Percentiles rank a stretch among this genome's conserved stretches.
Conservation (phyloP, 2,113 vertebrate genomes). For the Marmota monax region DNA sequence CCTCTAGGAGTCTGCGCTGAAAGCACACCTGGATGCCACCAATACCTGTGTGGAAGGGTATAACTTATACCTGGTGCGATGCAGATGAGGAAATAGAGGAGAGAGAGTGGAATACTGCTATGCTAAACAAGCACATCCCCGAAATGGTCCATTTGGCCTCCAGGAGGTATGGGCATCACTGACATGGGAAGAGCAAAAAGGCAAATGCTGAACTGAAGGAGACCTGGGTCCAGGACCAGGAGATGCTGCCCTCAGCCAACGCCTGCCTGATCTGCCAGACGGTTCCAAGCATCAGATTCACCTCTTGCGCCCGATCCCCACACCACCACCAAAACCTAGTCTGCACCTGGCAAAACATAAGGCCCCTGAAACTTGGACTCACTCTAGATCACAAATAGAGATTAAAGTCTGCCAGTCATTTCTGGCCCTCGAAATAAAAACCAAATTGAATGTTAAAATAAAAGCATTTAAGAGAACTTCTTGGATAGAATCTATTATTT, state of each 20-base stretch:
- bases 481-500: background rate
- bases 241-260: background rate
- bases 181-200: background rate
- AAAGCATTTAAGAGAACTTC: background rate
- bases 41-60: background rate
- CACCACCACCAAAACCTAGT: background rate
- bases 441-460: background rate
- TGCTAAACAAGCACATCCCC: background rate
- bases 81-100: background rate
- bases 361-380: background rate
- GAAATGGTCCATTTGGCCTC: background rate
- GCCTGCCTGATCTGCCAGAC: background rate
- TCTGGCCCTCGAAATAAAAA: background rate
- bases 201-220: background rate
- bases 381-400: background rate
- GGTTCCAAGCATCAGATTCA: background rate
- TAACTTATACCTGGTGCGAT: background rate
- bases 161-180: background rate
- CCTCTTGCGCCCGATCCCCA: background rate
- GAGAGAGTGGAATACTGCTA: background rate
- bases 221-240: background rate
- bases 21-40: background rate
- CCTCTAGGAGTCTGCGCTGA: background rate
- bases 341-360: background rate
- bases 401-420: background rate